A percentile compares a stretch with the other conserved stretches of the same genome.
phyloP scores from a whole-genome alignment of 2,797 vertebrate genomes.

The Synaphobranchus kaupii region DNA sequence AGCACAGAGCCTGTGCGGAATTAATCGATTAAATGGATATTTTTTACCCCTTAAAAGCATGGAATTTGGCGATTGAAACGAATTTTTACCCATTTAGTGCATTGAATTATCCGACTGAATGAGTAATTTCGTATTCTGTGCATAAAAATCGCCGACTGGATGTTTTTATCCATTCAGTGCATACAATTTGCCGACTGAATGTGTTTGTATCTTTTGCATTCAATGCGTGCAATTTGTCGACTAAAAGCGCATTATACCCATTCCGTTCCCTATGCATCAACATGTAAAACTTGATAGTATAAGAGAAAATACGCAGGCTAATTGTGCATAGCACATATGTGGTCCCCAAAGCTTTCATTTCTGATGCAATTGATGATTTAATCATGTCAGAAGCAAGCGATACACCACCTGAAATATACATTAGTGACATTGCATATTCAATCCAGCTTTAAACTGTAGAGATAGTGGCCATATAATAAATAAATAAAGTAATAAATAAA shows the following conservation, averaged over 20 bases:
- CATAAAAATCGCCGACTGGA: neutral
- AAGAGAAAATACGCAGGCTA: neutral
- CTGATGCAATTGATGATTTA: constrained; percentile 8
- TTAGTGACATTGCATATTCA: constrained; percentile 15
- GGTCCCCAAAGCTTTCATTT: neutral
- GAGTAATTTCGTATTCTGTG: neutral
- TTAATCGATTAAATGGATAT: neutral
- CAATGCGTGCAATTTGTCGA: neutral
- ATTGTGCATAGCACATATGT: neutral
- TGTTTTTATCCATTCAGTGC: neutral
- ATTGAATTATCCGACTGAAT: neutral
- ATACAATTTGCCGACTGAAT: neutral
- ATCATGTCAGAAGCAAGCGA: constrained; percentile 20
- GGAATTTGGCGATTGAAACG: neutral
- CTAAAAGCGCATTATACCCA: neutral
- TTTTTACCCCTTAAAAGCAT: neutral
- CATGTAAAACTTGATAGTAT: neutral
- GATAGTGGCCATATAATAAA: neutral
- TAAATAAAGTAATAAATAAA: constrained; percentile 6
- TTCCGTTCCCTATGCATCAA: neutral
- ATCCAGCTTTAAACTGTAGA: constrained; percentile 6
- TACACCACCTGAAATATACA: constrained; percentile 8
- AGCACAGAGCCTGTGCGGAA: neutral
- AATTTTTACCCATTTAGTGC: neutral
- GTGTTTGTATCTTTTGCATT: neutral